Base-by-base conservation (phyloP, 1,140 invertebrate genomes). In the Philotrypesis tridentata region DNA sequence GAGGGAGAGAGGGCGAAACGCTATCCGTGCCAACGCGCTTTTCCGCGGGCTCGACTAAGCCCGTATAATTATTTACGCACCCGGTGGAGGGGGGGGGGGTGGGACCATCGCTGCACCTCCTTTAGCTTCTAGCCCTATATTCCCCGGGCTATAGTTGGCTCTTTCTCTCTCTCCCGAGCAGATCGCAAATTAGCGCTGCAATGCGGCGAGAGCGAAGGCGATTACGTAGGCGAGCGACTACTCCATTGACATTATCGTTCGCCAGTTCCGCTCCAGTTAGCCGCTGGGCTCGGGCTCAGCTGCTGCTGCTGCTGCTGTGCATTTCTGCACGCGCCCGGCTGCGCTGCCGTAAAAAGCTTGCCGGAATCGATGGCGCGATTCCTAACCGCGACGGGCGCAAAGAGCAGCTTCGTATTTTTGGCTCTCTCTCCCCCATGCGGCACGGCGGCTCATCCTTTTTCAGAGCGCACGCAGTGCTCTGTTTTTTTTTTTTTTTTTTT, bases 101-200 rank as follows among this genome's bases (percentile, higher is more conserved):
- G n/a, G n/a, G n/a, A n/a, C n/a, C 43, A 21, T 48, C 12, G 48
- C 48, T 4, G 48, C 21, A n/a, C n/a, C n/a, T 55, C 48, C 48
- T 55, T 55, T 55, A 14, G n/a, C n/a, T 55, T 17, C 48, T 29
- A 33, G 12, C 31, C 83, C 84, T 82, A 84, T 82, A 84, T 83
- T 70, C 48, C 21, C 21, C 21, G 48, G 48, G 83, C 61, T 65
- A n/a, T n/a, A 12, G 61, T 29, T 65, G 79, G 83, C 67, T 31
- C n/a, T n/a, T n/a, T n/a, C n/a, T n/a, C n/a, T n/a, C n/a, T n/a
- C n/a, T n/a, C n/a, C n/a, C 31, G 21, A 7, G 21, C 14, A n/a
- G 25, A 29, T 70, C 31, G 75, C 83, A 84, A 85, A 84, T 84
- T 83, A 84, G 80, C 83, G 82, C 76, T 73, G 72, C 75, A 71